phyloP scores from a whole-genome alignment of 2,888 invertebrate genomes.

The Oligia fasciuncula region DNA sequence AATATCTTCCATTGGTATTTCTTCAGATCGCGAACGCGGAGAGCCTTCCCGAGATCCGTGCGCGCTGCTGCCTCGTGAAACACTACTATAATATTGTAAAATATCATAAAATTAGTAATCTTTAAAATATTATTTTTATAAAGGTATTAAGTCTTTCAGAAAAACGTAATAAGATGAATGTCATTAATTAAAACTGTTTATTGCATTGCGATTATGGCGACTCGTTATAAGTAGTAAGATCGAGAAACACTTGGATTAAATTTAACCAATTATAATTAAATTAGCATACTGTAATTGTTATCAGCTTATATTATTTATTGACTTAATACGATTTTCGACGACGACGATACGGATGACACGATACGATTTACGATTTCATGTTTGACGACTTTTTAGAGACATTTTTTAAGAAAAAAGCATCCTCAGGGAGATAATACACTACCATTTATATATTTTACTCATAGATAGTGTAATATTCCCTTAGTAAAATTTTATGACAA shows the following conservation, averaged over 20 bases:
- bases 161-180: neutral
- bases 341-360: too few species aligned
- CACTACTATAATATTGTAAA: conserved; percentile 74
- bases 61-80: conserved; percentile 84
- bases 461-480: too few species aligned
- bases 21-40: conserved; percentile 94
- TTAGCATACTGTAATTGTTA: neutral
- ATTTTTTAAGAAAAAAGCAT: too few species aligned
- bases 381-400: too few species aligned
- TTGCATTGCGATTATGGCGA: neutral
- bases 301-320: neutral
- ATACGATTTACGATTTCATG: too few species aligned
- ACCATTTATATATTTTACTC: too few species aligned
- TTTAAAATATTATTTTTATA: neutral
- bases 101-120: neutral
- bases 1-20: conserved; percentile 95
- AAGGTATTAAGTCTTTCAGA: neutral
- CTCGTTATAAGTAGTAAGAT: neutral
- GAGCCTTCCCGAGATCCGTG: conserved; percentile 93
- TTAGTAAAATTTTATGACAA: neutral
- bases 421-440: too few species aligned
- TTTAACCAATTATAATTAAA: neutral
- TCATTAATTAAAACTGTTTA: neutral
- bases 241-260: neutral
- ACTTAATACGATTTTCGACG: too few species aligned